Evolutionary conservation across 2,888 invertebrate genomes (phyloP), one percentile per base, ranked within the genome.

Genomic region (Syrphus vitripennis): DNA sequence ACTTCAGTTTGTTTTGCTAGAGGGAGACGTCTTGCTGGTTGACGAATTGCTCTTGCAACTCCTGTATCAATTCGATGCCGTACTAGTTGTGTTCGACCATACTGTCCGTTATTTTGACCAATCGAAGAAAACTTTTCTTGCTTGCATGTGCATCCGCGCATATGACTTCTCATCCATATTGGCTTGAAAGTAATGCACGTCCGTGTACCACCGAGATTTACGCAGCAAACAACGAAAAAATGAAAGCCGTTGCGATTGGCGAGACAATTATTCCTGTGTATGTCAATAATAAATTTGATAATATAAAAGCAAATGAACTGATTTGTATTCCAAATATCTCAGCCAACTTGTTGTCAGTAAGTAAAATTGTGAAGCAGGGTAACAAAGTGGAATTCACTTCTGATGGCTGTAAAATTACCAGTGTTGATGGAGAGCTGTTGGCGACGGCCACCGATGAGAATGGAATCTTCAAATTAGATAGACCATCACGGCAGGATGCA

Each of bases 391-490:
- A 57, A 57, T 57, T 57, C n/a, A 31, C 31, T 57, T 16, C 57
- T 0, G 10, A 57, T 7, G 57, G 57, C 4, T 57, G 57, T 37
- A 37, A 12, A 37, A 37, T 29, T 4, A 4, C 29, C 5, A 29
- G 29, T 29, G 29, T 4, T 4, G 3, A 3, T 29, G 29, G 29
- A 57, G 9, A 57, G n/a, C n/a, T 57, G 16, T 57, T 57, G 57
- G 57, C 57, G 31, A 57, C 16, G 19, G 57, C 57, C 31, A 31
- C 57, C 31, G 57, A 57, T 31, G 31, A 57, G 3, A 57, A 57
- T 57, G 57, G 57, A 16, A 34, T 57, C 31, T 57, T 57, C 19
- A 57, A 57, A 57, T 57, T 57, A 9, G 57, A 57, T 16, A 16
- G 4, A 26, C 57, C n/a, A n/a, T n/a, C 57, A 7, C 57, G 10